Conservation (phyloP, 2,888 invertebrate genomes). For the Nebria brevicollis region DNA sequence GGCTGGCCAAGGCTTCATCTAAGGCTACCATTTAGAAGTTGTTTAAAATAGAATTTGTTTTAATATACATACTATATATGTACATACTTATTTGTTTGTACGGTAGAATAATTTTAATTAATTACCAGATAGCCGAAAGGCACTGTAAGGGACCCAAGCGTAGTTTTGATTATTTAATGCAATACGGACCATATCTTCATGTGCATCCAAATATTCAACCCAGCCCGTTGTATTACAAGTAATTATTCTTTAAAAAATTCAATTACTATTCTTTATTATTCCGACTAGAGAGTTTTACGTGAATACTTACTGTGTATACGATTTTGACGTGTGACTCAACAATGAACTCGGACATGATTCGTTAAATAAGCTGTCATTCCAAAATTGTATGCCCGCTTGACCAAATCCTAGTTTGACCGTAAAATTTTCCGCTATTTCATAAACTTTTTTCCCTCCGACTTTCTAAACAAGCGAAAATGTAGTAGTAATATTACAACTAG, state of each 20-base stretch:
- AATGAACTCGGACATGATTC: slow-evolving; percentile 62
- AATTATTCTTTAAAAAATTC: slow-evolving; percentile 52
- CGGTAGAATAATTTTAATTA: slow-evolving; percentile 43
- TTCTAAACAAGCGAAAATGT: slow-evolving; percentile 58
- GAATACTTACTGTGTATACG: slow-evolving; percentile 61
- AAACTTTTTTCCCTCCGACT: slow-evolving; percentile 64
- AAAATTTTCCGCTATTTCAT: slow-evolving; percentile 64
- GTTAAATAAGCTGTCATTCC: slow-evolving; percentile 63
- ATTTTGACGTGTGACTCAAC: slow-evolving; percentile 66
- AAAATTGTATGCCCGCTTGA: slow-evolving; percentile 63
- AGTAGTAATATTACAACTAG: slow-evolving; percentile 13
- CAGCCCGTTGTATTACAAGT: slow-evolving; percentile 68
- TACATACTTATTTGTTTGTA: slow-evolving; percentile 50
- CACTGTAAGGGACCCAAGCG: slow-evolving; percentile 50
- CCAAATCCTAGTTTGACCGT: slow-evolving; percentile 64
- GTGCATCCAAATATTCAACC: slow-evolving; percentile 66
- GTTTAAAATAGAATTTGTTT: slow-evolving; percentile 21
- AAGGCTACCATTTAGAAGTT: slow-evolving; percentile 60
- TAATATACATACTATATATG: not conserved
- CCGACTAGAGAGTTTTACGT: not conserved
- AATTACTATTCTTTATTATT: slow-evolving; percentile 12
- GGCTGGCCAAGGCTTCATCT: slow-evolving; percentile 67
- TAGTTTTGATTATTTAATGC: slow-evolving; percentile 55
- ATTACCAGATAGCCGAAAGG: slow-evolving; percentile 50
- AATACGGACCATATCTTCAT: slow-evolving; percentile 66